Evolutionary conservation across 1,140 invertebrate genomes (phyloP), one percentile per base, ranked within the genome.

Genomic region (Lucilia cuprina): DNA sequence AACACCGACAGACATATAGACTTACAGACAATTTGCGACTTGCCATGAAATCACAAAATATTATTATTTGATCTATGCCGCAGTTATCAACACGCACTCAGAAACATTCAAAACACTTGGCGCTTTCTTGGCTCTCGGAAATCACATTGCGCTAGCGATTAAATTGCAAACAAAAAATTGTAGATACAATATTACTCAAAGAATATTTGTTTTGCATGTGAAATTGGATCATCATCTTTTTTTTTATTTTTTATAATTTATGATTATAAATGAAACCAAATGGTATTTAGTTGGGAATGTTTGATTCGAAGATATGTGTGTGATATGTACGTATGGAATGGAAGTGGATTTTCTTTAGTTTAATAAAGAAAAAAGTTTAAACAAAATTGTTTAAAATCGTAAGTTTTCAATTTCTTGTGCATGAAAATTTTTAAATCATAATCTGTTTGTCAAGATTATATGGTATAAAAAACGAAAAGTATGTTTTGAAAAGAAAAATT

Each of bases 41-140:
- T 89, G 88, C 21, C 88, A 89, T 89, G 87, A 89, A 89, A 89
- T 89, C 88, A 88, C 86, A 89, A 80, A 47, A 21, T 13, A 49
- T 49, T 50, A n/a, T 86, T 87, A 88, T 89, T 89, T 89, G 88
- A 89, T 89, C 88, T 89, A 86, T 89, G 88, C 88, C 88, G 88
- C 87, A 86, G n/a, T 84, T 65, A 49, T 47, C 78, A 60, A 82
- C 84, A 41, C 55, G 17, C 14, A 65, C 25, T 74, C 74, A 35
- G 1, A 78, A 17, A 78, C 35, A 78, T 9, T 41, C 1, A n/a
- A 50, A 80, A 41, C 77, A 80, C 41, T 80, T 80, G 77, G 77
- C 77, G 77, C 77, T 80, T 49, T 49, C 77, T 50, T 80, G 77
- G 77, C 77, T 80, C 77, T 80, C 19, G 77, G 77, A 49, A 80